Evolutionary conservation across 2,888 invertebrate genomes (phyloP).

Genomic region (Melinaea marsaeus): DNA sequence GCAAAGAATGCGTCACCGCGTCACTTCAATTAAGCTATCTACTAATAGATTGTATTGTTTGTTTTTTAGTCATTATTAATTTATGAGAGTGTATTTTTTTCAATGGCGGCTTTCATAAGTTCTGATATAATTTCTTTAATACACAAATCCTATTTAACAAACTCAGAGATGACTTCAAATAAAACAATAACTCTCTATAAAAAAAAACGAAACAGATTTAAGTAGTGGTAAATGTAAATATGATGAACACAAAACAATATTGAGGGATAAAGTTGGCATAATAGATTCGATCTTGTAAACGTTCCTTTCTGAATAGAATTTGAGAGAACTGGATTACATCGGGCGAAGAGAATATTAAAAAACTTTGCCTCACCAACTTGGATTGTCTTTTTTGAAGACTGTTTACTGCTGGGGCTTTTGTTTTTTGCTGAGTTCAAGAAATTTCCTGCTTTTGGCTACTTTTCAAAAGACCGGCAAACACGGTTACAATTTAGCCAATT

Average conservation of each 20-base stretch:
- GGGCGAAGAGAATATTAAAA: conserved; percentile 75
- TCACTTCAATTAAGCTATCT: conserved; percentile 2
- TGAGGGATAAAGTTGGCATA: conserved; percentile 1
- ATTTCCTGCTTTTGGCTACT: conserved; percentile 13
- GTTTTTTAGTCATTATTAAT: not conserved
- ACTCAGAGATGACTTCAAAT: too few relatives aligned
- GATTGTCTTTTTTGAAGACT: conserved; percentile 71
- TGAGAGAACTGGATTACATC: conserved; percentile 66
- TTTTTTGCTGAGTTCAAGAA: conserved; percentile 33
- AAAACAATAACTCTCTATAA: too few relatives aligned
- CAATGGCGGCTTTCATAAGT: not conserved
- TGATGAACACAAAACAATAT: conserved; percentile 6
- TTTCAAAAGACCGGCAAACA: conserved; percentile 3
- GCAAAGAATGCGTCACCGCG: not conserved
- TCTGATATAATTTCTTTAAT: not conserved
- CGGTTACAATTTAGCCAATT: conserved; percentile 1
- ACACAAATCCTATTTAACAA: too few relatives aligned
- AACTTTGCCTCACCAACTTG: conserved; percentile 67
- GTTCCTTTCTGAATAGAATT: conserved; percentile 50
- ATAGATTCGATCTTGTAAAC: conserved; percentile 23
- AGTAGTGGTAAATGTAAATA: not conserved
- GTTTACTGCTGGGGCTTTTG: conserved; percentile 47
- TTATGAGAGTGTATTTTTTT: not conserved
- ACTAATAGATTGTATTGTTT: not conserved
- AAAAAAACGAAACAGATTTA: not conserved